Evolutionary conservation across 2,797 vertebrate genomes (phyloP), one percentile per base, ranked within the genome.

Genomic region (Pseudocheirus occidentalis): DNA sequence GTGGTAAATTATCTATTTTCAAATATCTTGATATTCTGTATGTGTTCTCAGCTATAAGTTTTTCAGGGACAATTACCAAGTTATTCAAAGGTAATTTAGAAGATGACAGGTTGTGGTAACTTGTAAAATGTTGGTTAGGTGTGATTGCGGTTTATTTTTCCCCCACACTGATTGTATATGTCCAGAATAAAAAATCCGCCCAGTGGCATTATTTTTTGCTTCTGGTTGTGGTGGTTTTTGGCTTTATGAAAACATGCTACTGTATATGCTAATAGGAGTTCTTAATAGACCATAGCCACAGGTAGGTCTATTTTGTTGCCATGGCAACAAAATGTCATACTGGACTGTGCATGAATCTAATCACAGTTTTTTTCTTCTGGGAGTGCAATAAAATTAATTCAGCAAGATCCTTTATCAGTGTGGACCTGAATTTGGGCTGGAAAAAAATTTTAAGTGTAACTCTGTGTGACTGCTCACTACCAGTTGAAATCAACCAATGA

Each of bases 241-340:
- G 81, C 94, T 97, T 98, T 97, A 96, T 97, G 97, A 98, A 98
- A 97, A 94, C 96, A 97, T 73, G 93, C 92, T 73, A 95, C 93
- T 96, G 66, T 95, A 95, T 97, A 95, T 95, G 91, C 95, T 95
- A 95, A 93, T 97, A 97, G 97, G 97, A 96, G 94, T 98, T 97
- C 94, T 97, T 96, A 95, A 96, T 97, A 40, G 91, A 97, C 96
- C 92, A 0, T 95, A 96, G 94, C 96, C 92, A 97, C 96, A 98
- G 97, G 97, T 98, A 98, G 97, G 91, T 90, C 95, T 94, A 92
- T 96, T 97, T 93, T 1, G 95, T 97, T 98, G 98, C 96, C 90
- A 21, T 96, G 95, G 96, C 93, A 62, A 55, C 98, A 3, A 0
- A 91, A 3, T 94, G 14, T 97, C 92, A 95, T 96, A 59, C 92